Conservation (phyloP, 1,140 invertebrate genomes). For the Drosophila lowei region DNA sequence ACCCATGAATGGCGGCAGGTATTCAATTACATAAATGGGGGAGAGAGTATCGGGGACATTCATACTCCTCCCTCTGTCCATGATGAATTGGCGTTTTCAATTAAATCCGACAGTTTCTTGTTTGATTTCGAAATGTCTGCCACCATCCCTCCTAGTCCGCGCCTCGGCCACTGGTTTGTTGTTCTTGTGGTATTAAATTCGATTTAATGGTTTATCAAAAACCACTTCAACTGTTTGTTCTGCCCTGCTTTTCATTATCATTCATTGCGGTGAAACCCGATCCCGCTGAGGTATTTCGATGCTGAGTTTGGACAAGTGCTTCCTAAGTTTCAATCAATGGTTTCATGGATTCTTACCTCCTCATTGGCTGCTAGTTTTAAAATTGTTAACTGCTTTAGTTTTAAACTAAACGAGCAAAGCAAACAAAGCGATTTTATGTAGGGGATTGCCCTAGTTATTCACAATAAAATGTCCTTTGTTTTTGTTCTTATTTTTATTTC, state of each 20-base stretch:
- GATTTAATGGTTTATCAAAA: conserved; percentile 82
- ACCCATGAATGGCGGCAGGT: conserved; percentile 65
- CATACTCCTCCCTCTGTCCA: conserved; percentile 4
- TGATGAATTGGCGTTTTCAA: conserved; percentile 79
- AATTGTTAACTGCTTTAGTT: too few relatives aligned
- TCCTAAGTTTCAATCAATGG: not conserved
- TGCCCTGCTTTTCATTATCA: conserved; percentile 57
- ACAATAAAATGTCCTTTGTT: too few relatives aligned
- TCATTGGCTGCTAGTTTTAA: too few relatives aligned
- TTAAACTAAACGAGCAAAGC: too few relatives aligned
- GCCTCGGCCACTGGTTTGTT: conserved; percentile 5
- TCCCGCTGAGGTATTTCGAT: conserved; percentile 22
- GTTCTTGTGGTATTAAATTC: conserved; percentile 60
- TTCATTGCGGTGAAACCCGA: conserved; percentile 61
- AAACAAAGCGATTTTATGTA: too few relatives aligned
- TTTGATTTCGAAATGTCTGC: conserved; percentile 37
- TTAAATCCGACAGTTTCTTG: conserved; percentile 66
- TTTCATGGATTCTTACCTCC: conserved; percentile 4
- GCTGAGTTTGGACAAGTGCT: conserved; percentile 19
- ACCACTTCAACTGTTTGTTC: conserved; percentile 76
- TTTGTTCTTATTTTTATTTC: too few relatives aligned
- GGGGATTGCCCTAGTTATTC: too few relatives aligned
- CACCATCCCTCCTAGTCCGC: not conserved
- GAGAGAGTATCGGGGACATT: not conserved
- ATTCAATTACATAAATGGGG: conserved; percentile 59